Base-by-base conservation (phyloP, 2,888 invertebrate species). In the Metellina segmentata region DNA sequence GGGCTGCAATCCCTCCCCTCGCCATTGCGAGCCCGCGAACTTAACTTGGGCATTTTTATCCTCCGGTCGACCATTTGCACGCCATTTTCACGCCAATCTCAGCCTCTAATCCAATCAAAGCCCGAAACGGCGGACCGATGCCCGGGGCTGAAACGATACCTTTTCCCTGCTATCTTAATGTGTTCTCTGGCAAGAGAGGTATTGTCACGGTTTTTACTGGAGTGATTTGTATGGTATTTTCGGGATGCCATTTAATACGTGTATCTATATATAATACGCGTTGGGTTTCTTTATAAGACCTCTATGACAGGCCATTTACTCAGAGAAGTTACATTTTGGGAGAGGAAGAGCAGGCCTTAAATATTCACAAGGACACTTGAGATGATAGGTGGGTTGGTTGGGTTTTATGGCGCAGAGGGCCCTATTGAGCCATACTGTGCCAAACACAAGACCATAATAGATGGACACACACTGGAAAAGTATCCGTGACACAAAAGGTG, bases 81-180 rank as follows among this genome's bases (percentile, higher is more conserved):
- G 87, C 91, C 91, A 91, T 91, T 91, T 91, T 91, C 91, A 82
- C 91, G 91, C 91, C 91, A 91, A 91, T 91, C 91, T 91, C 91
- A 77, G 91, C 87, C 87, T 87, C 91, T 91, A 91, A 91, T 91
- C 91, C 91, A 91, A 91, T 91, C 91, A 91, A 81, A 75, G 70
- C 53, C 61, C 70, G 81, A 86, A 69, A 82, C 70, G 52, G 78
- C 77, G 78, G 51, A 69, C 77, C 51, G 52, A 78, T 72, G 51
- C 91, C 79, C 74, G 52, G 79, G 81, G 89, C 90, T 61, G 74
- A 77, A 81, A 78, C 85, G 90, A 85, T 85, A 85, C 74, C 85
- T 74, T 85, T 77, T 72, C 72, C 49, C 72, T 85, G 85, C 79
- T 72, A 49, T 81, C 81, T 91, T 91, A 91, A 91, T 91, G 91